Conservation (phyloP, 92 coral and sea anemone genomes). For the Epizoanthus fatuus region DNA sequence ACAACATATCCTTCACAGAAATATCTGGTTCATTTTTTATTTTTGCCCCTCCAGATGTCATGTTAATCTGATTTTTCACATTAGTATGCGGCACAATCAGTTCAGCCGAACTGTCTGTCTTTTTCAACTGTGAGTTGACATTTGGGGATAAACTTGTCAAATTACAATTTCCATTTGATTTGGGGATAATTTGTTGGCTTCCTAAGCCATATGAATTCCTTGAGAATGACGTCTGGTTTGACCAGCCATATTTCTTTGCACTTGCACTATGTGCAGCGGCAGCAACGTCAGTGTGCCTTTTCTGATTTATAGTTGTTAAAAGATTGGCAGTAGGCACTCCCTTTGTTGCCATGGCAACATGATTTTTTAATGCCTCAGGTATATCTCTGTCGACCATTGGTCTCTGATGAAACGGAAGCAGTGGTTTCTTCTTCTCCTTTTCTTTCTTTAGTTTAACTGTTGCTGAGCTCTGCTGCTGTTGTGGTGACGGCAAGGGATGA, state of each 20-base stretch:
- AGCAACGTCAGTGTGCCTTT: constrained; percentile 82
- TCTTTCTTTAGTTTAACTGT: constrained; percentile 86
- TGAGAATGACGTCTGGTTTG: constrained; percentile 47
- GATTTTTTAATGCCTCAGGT: constrained; percentile 79
- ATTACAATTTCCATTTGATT: constrained; percentile 9
- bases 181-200: constrained; percentile 15
- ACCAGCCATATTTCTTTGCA: constrained; percentile 73
- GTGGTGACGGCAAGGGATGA: constrained; percentile 85
- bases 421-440: constrained; percentile 91
- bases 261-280: constrained; percentile 52
- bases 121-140: background rate
- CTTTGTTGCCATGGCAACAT: constrained; percentile 87
- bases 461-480: constrained; percentile 76
- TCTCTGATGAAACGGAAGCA: constrained; percentile 94
- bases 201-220: constrained; percentile 32
- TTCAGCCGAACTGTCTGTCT: background rate
- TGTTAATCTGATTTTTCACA: background rate
- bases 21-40: constrained; percentile 15
- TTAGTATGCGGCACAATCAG: background rate
- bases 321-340: constrained; percentile 92
- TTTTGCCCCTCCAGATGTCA: background rate
- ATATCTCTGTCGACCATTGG: constrained; percentile 74
- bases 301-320: constrained; percentile 80
- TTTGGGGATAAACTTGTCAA: constrained; percentile 18
- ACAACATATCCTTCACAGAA: constrained; percentile 24